Evolutionary conservation across 1,140 invertebrate species (phyloP).

Genomic region (Psilanteris sp.): DNA sequence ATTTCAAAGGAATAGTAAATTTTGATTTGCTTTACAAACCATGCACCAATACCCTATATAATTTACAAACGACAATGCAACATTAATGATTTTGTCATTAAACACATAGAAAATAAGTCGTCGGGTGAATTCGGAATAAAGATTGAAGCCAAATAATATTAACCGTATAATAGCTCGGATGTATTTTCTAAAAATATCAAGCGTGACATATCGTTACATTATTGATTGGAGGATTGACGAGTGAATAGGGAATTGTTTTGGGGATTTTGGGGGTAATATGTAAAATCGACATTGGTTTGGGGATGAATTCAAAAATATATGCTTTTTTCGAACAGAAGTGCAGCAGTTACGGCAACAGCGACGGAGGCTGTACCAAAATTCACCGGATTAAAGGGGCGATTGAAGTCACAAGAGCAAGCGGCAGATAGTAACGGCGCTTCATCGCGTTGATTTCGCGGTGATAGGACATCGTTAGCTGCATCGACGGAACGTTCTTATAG

Average conservation of each 20-base stretch:
- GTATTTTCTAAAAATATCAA: conserved; percentile 34
- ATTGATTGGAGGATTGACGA: conserved; percentile 43
- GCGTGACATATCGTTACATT: conserved; percentile 28
- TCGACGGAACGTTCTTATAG: conserved; percentile 28
- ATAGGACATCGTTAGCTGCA: conserved; percentile 42
- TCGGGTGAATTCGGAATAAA: too few species aligned
- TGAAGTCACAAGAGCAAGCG: conserved; percentile 20
- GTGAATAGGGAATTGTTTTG: conserved; percentile 29
- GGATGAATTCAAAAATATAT: too few species aligned
- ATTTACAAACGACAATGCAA: too few species aligned
- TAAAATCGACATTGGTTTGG: not conserved
- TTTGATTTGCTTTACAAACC: too few species aligned
- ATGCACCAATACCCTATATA: too few species aligned
- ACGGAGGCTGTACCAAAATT: conserved; percentile 54
- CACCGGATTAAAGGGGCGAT: conserved; percentile 34
- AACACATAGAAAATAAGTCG: too few species aligned
- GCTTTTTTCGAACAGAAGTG: conserved; percentile 45
- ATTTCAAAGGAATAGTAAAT: too few species aligned
- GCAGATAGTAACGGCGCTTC: conserved; percentile 58
- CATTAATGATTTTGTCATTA: too few species aligned
- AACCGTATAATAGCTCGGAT: too few species aligned
- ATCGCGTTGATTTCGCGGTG: conserved; percentile 63
- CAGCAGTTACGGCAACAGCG: conserved; percentile 51
- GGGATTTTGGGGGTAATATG: conserved; percentile 11
- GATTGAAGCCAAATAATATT: too few species aligned